Conservation (phyloP, 1,140 invertebrate genomes). For the Bombyx mandarina region DNA sequence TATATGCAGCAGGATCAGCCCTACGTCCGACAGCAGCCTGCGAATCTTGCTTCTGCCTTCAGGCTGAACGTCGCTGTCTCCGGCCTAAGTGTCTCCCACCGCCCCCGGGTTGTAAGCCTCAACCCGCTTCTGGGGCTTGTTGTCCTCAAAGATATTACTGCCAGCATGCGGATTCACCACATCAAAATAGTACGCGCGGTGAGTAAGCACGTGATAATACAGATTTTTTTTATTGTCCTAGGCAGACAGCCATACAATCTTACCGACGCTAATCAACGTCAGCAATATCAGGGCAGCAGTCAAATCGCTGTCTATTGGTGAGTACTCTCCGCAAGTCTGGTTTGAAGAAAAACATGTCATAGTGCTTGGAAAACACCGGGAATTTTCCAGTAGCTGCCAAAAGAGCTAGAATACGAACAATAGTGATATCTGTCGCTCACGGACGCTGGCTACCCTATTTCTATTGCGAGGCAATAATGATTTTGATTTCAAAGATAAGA, state of each 20-base stretch:
- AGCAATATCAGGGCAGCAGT: neutral
- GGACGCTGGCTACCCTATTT: too few relatives aligned
- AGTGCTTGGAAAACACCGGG: too few relatives aligned
- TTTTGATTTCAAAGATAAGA: too few relatives aligned
- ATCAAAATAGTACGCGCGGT: slow-evolving; percentile 27
- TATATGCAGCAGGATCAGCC: slow-evolving; percentile 86
- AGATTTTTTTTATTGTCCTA: slow-evolving; percentile 1
- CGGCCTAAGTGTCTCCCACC: slow-evolving; percentile 85
- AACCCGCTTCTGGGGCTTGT: slow-evolving; percentile 81
- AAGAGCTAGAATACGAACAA: too few relatives aligned
- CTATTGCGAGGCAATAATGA: too few relatives aligned
- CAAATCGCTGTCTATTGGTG: too few relatives aligned
- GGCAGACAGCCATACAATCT: neutral
- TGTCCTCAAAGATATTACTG: slow-evolving; percentile 90
- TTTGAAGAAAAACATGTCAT: too few relatives aligned
- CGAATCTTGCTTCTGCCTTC: slow-evolving; percentile 91
- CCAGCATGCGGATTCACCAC: slow-evolving; percentile 57
- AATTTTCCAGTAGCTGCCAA: too few relatives aligned
- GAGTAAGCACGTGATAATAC: slow-evolving; percentile 3
- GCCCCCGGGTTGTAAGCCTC: slow-evolving; percentile 79
- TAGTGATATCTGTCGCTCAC: too few relatives aligned
- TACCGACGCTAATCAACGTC: neutral
- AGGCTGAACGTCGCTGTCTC: slow-evolving; percentile 82
- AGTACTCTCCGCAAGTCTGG: too few relatives aligned
- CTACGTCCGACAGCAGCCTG: slow-evolving; percentile 84